Evolutionary conservation across 2,797 vertebrate species (phyloP).

Genomic region (Remorina albescens): DNA sequence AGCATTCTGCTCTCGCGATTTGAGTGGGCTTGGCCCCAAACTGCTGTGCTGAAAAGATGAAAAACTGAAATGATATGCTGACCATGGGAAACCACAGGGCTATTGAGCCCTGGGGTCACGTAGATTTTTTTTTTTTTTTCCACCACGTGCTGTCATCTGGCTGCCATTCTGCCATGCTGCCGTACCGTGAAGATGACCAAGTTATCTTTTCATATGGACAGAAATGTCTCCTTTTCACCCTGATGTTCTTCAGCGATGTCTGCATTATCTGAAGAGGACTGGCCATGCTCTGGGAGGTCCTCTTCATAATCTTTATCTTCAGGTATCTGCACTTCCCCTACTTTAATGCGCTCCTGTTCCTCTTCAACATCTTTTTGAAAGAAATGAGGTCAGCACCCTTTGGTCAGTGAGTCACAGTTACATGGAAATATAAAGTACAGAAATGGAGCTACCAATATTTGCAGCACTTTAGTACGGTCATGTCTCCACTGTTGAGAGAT

Average conservation of each 20-base stretch:
- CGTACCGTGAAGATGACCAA: conserved; percentile 8
- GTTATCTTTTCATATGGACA: conserved; percentile 51
- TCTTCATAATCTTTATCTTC: conserved; percentile 51
- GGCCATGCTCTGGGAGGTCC: conserved; percentile 21
- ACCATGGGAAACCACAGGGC: conserved; percentile 25
- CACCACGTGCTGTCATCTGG: conserved; percentile 24
- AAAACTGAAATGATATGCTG: conserved; percentile 27
- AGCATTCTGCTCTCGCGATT: conserved; percentile 36
- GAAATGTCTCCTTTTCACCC: conserved; percentile 41
- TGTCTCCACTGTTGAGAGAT: not conserved
- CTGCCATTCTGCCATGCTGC: conserved; percentile 22
- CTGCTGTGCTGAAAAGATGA: conserved; percentile 22
- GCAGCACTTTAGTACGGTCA: not conserved
- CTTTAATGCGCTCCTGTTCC: conserved; percentile 20
- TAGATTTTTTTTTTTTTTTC: no score
- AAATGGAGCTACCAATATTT: not conserved
- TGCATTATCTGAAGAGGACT: conserved; percentile 38
- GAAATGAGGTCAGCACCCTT: conserved; percentile 28
- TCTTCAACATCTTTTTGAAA: conserved; percentile 34
- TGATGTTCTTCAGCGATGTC: conserved; percentile 25
- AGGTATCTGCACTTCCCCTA: conserved; percentile 25
- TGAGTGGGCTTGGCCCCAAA: conserved; percentile 6
- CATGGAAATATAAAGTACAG: not conserved
- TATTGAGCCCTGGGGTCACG: conserved; percentile 33
- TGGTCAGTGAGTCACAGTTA: not conserved